These are phyloP conservation scores for Tetrax tetrax DNA, from an alignment of 2,113 vertebrate species.

Conservation along the genomic window DNA sequence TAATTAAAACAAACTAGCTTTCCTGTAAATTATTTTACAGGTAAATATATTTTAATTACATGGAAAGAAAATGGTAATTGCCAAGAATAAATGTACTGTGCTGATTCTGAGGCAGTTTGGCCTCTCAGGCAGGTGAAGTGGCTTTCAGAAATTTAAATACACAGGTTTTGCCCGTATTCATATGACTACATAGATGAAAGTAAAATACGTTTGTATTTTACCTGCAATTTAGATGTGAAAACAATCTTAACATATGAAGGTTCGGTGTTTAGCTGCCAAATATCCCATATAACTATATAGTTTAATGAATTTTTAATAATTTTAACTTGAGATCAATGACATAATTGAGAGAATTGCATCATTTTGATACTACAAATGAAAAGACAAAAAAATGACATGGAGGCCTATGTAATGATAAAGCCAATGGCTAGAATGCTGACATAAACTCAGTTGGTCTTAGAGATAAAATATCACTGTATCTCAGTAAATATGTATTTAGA, in stretches of 20 bases:
- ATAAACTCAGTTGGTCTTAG: not conserved
- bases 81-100: not conserved
- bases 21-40: not conserved
- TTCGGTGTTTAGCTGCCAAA: not conserved
- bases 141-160: not conserved
- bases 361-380: not conserved
- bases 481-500: not conserved
- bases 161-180: not conserved
- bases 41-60: not conserved
- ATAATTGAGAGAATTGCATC: not conserved
- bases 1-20: not conserved
- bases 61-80: not conserved
- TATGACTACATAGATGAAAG: not conserved
- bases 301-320: not conserved
- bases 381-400: not conserved
- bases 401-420: not conserved
- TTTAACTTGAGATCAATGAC: not conserved
- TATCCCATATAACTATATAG: not conserved
- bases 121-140: not conserved
- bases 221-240: not conserved
- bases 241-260: not conserved
- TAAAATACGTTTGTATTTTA: not conserved
- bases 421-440: not conserved
- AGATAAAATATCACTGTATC: not conserved
- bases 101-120: not conserved